Evolutionary conservation across 2,888 invertebrate species (phyloP), one percentile per base, ranked within the genome.

Genomic region (Sinopyrophorus schimmeli): DNA sequence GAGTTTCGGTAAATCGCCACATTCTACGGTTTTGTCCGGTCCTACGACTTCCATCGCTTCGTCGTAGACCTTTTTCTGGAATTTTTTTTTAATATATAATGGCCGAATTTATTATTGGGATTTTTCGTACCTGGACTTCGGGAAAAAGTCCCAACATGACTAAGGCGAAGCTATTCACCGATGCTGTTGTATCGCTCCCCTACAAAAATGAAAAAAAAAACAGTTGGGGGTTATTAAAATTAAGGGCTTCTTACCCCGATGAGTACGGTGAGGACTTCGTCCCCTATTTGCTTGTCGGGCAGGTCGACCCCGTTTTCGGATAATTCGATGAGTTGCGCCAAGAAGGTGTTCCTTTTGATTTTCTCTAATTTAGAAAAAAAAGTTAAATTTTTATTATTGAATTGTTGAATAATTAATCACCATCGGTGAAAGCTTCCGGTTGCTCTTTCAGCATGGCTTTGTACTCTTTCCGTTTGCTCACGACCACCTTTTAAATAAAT

Each of bases 131-230:
- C 58, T 66, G 67, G 27, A 63, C 37, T 7, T 65, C 57, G 9
- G 46, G 63, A 39, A 64, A 54, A 44, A 63, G 57, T 11, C 60
- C 62, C n/a, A 69, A 40, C 46, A 65, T 42, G 4, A 60, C 55
- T 5, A 65, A 50, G 15, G 59, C 52, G 43, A 62, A 67, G 20
- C 59, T 56, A 18, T 59, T 42, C 3, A 62, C 56, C 7, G 65
- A 44, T 3, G 64, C 63, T 15, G 64, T 64, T 3, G 69, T 68
- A 37, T 69, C 68, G 20, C 57, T 60, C 1, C 65, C 65, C 63
- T 63, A 42, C 3, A 49, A 58, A 26, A 18, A 7, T 10, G 7
- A 4, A 7, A 5, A 6, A 23, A 3, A 11, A 7, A 5, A 3
- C 1, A 11, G 12, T 14, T 14, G 7, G 4, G 18, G 11, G 11